Conservation (phyloP, 2,888 invertebrate species). For the Lepidocyrtoides sp. region DNA sequence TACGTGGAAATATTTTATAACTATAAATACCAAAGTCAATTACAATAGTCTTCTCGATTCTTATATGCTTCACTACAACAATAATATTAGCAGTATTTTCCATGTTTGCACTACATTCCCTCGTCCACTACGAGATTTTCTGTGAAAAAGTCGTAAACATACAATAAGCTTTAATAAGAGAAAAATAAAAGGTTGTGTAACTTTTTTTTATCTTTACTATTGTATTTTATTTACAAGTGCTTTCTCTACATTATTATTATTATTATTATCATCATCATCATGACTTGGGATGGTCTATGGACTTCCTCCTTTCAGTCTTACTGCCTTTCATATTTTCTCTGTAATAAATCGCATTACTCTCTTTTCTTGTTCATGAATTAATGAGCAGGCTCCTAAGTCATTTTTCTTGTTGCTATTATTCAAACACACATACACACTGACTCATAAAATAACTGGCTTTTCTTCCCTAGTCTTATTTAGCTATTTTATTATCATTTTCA, state of each 20-base stretch:
- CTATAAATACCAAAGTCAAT: too few relatives aligned
- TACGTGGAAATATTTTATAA: too few relatives aligned
- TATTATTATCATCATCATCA: not conserved
- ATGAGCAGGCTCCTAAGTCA: slow-evolving; percentile 50
- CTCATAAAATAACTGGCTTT: not conserved
- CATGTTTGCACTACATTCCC: too few relatives aligned
- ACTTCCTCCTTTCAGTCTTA: not conserved
- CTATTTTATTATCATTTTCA: not conserved
- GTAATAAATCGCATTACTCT: slow-evolving; percentile 47
- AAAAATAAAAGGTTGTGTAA: not conserved
- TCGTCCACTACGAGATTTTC: too few relatives aligned
- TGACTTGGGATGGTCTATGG: not conserved
- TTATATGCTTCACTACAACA: too few relatives aligned
- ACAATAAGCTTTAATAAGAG: too few relatives aligned
- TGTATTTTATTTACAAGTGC: not conserved
- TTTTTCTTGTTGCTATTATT: slow-evolving; percentile 58
- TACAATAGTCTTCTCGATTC: too few relatives aligned
- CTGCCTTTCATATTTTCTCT: not conserved
- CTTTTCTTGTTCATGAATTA: slow-evolving; percentile 39
- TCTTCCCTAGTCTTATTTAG: not conserved
- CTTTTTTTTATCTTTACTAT: not conserved
- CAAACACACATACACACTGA: not conserved
- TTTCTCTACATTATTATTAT: not conserved
- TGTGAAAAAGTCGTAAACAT: too few relatives aligned
- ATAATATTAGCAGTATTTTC: too few relatives aligned